Base-by-base conservation (phyloP, 2,888 invertebrate genomes). In the Orgyia antiqua region DNA sequence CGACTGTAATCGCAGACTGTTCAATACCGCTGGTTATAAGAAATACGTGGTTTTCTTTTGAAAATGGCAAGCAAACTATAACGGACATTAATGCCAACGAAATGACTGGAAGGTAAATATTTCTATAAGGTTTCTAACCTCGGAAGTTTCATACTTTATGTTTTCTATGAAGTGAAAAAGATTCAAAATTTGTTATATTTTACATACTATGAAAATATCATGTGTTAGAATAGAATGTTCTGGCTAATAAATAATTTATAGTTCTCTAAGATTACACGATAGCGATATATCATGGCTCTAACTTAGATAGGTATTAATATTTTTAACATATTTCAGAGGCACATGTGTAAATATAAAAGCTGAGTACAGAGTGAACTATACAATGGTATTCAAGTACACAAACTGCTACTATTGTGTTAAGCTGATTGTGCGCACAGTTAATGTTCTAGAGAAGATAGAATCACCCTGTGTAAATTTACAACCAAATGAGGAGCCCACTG, bases 21-120 rank as follows among this genome's bases (percentile, higher is more conserved):
- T 87, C 89, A 13, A 94, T 96, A 61, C 96, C 96, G 13, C 64
- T 89, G 42, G 91, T 94, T 25, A 73, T 97, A 27, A 88, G 94
- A 56, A 96, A 96, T 37, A 89, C 94, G 17, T 97, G 97, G 97
- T 97, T 95, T 76, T 96, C 95, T 2, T 93, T 95, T 88, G 96
- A 97, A 88, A 91, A 91, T 80, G 95, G 95, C 6, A 87, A 88
- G 54, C 94, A 95, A 55, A 95, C 94, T 0, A 87, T 92, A 26
- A 96, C 95, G 0, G 92, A 93, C 62, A 91, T 97, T 30, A 93
- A 96, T 76, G 92, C 92, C 0, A 91, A 89, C 36, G 89, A 90
- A 23, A 95, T 96, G 94, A 90, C 92, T 5, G 87, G 88, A 47
- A 88, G 80, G 87, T 87, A 71, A 54, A 42, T 24, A 39, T 23